Evolutionary conservation across 2,797 vertebrate species (phyloP).

Genomic region (Anniella stebbinsi): DNA sequence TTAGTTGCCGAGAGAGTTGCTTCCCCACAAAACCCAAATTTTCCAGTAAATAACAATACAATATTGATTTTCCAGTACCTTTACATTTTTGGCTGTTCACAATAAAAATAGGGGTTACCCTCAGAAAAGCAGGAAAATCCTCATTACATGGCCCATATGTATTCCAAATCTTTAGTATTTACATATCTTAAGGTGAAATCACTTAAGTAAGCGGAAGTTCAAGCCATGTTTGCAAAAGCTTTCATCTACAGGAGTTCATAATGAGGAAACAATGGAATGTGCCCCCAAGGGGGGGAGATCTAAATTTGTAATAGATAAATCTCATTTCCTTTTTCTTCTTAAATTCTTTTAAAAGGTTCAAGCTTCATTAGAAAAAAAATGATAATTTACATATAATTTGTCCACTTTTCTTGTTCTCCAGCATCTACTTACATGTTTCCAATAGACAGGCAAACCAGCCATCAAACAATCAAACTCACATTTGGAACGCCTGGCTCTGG

Average conservation of each 20-base stretch:
- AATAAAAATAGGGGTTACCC: neutral
- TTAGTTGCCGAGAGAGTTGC: neutral
- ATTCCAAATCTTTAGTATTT: neutral
- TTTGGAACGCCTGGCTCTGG: neutral
- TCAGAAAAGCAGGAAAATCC: neutral
- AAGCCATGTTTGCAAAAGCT: neutral
- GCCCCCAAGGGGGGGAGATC: neutral
- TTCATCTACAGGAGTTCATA: slow-evolving; percentile 2
- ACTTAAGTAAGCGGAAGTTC: neutral
- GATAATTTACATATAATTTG: neutral
- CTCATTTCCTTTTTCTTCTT: slow-evolving; percentile 2
- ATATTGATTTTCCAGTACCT: neutral
- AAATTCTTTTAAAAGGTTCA: neutral
- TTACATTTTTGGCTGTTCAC: neutral
- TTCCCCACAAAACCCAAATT: neutral
- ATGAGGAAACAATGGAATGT: neutral
- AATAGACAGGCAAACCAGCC: neutral
- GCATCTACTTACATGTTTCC: neutral
- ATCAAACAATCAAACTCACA: neutral
- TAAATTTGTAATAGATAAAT: neutral
- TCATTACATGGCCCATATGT: neutral
- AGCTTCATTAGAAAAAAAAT: neutral
- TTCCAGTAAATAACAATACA: slow-evolving; percentile 5
- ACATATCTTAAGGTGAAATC: neutral
- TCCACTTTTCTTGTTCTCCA: neutral